Conservation (phyloP, 2,113 vertebrate genomes). For the Pseudolaguvia tuberculata region DNA sequence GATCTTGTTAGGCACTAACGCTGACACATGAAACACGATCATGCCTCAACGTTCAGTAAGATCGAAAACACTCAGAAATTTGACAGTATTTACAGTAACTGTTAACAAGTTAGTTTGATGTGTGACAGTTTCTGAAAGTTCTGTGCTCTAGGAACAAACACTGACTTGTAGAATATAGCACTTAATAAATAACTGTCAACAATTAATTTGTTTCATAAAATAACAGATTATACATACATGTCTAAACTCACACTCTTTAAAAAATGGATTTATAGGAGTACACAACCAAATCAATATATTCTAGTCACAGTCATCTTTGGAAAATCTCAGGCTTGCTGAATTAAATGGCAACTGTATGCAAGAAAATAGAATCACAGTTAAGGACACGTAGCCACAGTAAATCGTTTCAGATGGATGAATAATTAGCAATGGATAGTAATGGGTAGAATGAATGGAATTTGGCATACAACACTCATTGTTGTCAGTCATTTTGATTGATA, state of each 20-base stretch:
- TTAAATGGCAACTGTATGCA: constrained; percentile 12
- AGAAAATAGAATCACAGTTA: constrained; percentile 3
- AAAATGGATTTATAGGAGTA: not conserved
- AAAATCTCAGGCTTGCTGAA: not conserved
- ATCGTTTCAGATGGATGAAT: too few relatives aligned
- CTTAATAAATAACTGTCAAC: not conserved
- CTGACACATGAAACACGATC: not conserved
- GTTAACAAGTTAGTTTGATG: not conserved
- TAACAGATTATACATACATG: not conserved
- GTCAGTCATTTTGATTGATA: too few relatives aligned
- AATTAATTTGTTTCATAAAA: not conserved
- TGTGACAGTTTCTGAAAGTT: not conserved
- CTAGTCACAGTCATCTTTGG: not conserved
- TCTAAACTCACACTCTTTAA: not conserved
- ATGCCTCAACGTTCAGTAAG: not conserved
- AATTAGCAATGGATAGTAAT: too few relatives aligned
- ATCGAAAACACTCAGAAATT: not conserved
- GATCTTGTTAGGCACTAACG: not conserved
- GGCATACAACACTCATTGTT: too few relatives aligned
- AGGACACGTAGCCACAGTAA: constrained; percentile 24
- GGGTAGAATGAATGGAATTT: too few relatives aligned
- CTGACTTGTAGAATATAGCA: too few relatives aligned
- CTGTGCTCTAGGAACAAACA: not conserved
- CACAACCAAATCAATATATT: not conserved
- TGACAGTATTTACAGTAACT: not conserved